Conservation (phyloP, 2,113 vertebrate species). For the Colaptes auratus region DNA sequence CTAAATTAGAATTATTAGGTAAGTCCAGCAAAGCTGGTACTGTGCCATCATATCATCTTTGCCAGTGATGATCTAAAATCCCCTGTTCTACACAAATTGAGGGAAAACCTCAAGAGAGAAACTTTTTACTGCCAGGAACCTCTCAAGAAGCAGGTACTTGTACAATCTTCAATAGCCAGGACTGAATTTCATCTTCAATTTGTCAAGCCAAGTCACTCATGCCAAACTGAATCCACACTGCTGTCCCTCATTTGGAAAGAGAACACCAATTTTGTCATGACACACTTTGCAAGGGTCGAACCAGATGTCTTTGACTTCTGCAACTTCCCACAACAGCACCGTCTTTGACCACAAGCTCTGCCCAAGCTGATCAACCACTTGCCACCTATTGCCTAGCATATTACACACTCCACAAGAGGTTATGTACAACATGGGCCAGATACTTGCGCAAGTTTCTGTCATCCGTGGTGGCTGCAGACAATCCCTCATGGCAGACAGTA, state of each 20-base stretch:
- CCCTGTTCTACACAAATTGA: neutral
- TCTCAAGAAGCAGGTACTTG: neutral
- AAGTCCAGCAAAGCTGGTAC: neutral
- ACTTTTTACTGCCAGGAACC: neutral
- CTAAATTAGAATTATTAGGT: neutral
- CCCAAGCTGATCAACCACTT: neutral
- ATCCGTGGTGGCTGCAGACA: neutral
- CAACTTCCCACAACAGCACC: neutral
- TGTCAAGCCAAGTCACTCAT: neutral
- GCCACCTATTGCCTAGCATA: neutral
- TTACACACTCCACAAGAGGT: neutral
- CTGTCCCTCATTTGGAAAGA: neutral
- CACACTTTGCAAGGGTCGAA: neutral
- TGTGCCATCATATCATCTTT: neutral
- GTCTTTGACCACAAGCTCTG: neutral
- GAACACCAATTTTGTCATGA: neutral
- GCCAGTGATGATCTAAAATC: neutral
- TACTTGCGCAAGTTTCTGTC: neutral
- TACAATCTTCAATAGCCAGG: neutral
- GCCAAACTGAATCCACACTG: neutral
- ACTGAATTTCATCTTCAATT: neutral
- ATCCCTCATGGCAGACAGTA: neutral
- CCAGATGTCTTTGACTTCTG: neutral
- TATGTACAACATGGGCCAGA: neutral
- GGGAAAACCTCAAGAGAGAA: neutral